Percentiles rank a stretch among this genome's conserved stretches.
These are phyloP conservation scores for Montipora efflorescens DNA, from an alignment of 64 coral and sea anemone species.

Conservation along the genomic window DNA sequence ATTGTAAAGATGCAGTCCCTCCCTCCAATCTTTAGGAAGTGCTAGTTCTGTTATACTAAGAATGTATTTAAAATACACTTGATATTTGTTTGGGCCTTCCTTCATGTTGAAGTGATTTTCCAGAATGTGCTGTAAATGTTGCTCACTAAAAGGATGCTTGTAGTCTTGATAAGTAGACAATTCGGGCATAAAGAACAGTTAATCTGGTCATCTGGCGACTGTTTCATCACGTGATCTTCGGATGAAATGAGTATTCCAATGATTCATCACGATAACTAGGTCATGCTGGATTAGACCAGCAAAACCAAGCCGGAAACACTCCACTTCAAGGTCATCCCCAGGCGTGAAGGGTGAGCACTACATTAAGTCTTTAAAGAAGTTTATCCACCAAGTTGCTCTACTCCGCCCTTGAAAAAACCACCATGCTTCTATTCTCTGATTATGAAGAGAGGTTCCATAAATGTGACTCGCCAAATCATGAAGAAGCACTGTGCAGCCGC, in stretches of 20 bases:
- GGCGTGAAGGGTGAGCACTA: not conserved
- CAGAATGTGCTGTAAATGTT: not conserved
- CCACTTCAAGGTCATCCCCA: not conserved
- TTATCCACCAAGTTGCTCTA: constrained; percentile 17
- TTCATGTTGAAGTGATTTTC: constrained; percentile 1
- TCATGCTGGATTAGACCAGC: not conserved
- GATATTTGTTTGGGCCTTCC: not conserved
- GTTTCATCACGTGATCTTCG: constrained; percentile 45
- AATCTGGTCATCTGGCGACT: constrained; percentile 54
- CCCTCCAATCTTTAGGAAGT: constrained; percentile 21
- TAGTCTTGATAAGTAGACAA: constrained; percentile 3
- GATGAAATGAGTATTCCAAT: constrained; percentile 67
- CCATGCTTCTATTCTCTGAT: constrained; percentile 29
- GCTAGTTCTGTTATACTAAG: not conserved
- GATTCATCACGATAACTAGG: constrained; percentile 2
- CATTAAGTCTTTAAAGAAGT: constrained; percentile 39
- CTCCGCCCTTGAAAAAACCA: constrained; percentile 17
- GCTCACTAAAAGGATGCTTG: not conserved
- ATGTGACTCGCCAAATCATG: constrained; percentile 18
- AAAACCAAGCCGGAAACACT: constrained; percentile 22
- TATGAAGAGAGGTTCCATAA: constrained; percentile 3
- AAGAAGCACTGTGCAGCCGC: constrained; percentile 30
- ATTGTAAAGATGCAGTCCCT: constrained; percentile 10
- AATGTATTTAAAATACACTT: constrained; percentile 49
- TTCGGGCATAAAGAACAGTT: not conserved